Conservation (phyloP, 2,113 vertebrate species). For the Podarcis muralis region DNA sequence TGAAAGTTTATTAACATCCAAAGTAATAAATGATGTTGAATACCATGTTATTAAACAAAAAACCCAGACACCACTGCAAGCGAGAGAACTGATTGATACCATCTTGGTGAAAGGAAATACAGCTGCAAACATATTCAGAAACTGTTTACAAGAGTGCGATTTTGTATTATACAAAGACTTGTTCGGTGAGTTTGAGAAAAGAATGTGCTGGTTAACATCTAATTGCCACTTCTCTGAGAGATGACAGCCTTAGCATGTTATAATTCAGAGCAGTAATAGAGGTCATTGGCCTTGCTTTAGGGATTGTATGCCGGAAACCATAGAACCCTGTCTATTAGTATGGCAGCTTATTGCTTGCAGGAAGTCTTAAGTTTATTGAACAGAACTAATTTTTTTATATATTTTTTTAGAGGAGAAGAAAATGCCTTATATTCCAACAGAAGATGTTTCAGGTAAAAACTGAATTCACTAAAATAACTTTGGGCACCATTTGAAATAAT, state of each 20-base stretch:
- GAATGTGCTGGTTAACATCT: slow-evolving; percentile 5
- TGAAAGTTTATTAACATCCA: slow-evolving; percentile 85
- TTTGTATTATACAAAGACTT: slow-evolving; percentile 88
- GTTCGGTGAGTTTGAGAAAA: slow-evolving; percentile 83
- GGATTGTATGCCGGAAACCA: background rate
- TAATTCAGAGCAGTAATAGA: background rate
- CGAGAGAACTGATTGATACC: slow-evolving; percentile 89
- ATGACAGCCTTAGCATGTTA: background rate
- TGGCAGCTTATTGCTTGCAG: background rate
- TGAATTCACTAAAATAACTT: background rate
- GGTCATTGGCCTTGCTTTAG: background rate
- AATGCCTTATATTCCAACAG: slow-evolving; percentile 88
- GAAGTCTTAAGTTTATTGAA: background rate
- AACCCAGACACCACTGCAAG: slow-evolving; percentile 87
- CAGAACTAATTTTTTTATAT: background rate
- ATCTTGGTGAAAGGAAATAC: slow-evolving; percentile 92
- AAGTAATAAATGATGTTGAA: slow-evolving; percentile 85
- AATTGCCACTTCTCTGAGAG: background rate
- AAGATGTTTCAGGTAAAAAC: slow-evolving; percentile 92
- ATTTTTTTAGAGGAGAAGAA: slow-evolving; percentile 89
- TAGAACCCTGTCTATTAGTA: background rate
- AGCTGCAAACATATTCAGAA: slow-evolving; percentile 91
- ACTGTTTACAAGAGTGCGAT: slow-evolving; percentile 89
- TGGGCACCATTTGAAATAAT: background rate
- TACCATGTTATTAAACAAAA: slow-evolving; percentile 88